phyloP scores from a whole-genome alignment of 2,113 vertebrate genomes.

The Actinemys pallida region DNA sequence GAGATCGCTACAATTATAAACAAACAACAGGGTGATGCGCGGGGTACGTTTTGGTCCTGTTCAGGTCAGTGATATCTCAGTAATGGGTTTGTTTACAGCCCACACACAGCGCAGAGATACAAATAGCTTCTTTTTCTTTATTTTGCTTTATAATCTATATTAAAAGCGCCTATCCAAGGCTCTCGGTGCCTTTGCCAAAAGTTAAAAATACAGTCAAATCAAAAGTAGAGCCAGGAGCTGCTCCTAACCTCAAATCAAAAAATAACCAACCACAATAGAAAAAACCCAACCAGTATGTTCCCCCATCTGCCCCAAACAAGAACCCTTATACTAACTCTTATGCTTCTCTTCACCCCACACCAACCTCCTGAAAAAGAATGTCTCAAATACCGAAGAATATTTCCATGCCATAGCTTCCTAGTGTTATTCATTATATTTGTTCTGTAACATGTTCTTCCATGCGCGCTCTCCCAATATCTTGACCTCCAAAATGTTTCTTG shows the following conservation, averaged over 20 bases:
- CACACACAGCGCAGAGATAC: not conserved
- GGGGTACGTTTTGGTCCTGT: not conserved
- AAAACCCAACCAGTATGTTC: not conserved
- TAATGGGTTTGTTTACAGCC: not conserved
- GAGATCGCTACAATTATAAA: not conserved
- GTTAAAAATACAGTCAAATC: conserved; percentile 57
- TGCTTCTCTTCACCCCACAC: not conserved
- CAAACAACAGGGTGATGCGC: not conserved
- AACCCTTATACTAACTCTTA: not conserved
- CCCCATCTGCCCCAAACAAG: not conserved
- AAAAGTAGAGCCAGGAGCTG: conserved; percentile 23
- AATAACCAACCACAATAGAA: not conserved
- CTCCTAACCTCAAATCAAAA: conserved; percentile 16
- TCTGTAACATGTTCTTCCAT: not conserved
- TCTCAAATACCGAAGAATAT: not conserved
- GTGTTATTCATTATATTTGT: not conserved
- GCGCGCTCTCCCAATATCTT: not conserved
- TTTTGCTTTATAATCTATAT: conserved; percentile 34
- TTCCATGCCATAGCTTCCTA: not conserved
- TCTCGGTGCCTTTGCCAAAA: conserved; percentile 1
- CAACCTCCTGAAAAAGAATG: not conserved
- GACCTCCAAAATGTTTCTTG: not conserved
- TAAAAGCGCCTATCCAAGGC: conserved; percentile 34
- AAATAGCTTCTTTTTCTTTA: conserved; percentile 52
- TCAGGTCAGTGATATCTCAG: conserved; percentile 1